These are phyloP conservation scores for Eumerus sabulonum DNA, from an alignment of 2,888 invertebrate species.

Conservation along the genomic window DNA sequence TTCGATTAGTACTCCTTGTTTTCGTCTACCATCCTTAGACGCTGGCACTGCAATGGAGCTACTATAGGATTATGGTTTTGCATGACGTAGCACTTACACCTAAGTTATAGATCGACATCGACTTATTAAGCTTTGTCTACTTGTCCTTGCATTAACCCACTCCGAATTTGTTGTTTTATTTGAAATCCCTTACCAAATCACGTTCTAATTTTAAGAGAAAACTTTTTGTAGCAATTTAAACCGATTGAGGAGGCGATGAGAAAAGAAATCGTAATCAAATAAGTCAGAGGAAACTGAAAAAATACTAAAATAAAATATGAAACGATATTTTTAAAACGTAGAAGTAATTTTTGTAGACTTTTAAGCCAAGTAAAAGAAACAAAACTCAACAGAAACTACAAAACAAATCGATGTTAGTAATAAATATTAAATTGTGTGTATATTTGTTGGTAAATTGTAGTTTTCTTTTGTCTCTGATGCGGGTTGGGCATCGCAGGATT, in stretches of 20 bases:
- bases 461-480: neutral
- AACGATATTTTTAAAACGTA: slow-evolving; percentile 62
- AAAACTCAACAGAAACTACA: slow-evolving; percentile 28
- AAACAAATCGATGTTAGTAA: slow-evolving; percentile 58
- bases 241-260: slow-evolving; percentile 49
- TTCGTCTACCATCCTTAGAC: slow-evolving; percentile 1
- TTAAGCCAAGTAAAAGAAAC: slow-evolving; percentile 55
- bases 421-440: slow-evolving; percentile 67
- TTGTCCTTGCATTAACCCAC: too few relatives aligned
- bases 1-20: neutral
- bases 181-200: slow-evolving; percentile 18
- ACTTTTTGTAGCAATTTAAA: slow-evolving; percentile 57
- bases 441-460: slow-evolving; percentile 34
- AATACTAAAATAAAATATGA: slow-evolving; percentile 16
- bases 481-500: too few relatives aligned
- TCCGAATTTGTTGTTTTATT: slow-evolving; percentile 40
- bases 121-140: too few relatives aligned
- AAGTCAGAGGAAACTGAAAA: slow-evolving; percentile 6
- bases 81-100: slow-evolving; percentile 21
- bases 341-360: slow-evolving; percentile 64
- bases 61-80: slow-evolving; percentile 9
- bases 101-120: too few relatives aligned
- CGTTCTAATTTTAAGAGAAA: slow-evolving; percentile 40
- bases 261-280: slow-evolving; percentile 44
- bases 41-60: too few relatives aligned